Evolutionary conservation across 2,888 invertebrate species (phyloP).

Genomic region (Bembecia ichneumoniformis): DNA sequence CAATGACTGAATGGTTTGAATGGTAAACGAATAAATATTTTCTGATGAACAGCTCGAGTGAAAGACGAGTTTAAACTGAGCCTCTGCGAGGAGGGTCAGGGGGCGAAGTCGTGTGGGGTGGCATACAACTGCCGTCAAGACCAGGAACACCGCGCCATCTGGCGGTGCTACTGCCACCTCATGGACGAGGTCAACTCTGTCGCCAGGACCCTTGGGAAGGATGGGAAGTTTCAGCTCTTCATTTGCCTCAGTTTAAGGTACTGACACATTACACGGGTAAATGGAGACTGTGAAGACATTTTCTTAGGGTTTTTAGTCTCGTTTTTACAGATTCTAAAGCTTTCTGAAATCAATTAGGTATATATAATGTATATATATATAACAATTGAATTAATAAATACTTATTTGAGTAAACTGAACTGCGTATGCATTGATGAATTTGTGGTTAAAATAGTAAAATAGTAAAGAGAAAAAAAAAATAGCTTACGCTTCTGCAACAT

Average conservation of each 20-base stretch:
- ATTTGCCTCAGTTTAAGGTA: slow-evolving; percentile 94
- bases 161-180: slow-evolving; percentile 90
- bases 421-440: no score
- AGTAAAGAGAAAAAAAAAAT: no score
- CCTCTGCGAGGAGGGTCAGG: slow-evolving; percentile 73
- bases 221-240: slow-evolving; percentile 97
- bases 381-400: no score
- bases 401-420: no score
- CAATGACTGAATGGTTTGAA: neutral
- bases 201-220: slow-evolving; percentile 90
- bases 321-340: no score
- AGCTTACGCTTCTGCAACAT: no score
- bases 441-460: no score
- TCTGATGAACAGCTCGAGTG: slow-evolving; percentile 74
- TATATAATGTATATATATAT: no score
- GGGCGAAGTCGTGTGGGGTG: slow-evolving; percentile 45
- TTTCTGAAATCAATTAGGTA: no score
- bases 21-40: slow-evolving; percentile 8
- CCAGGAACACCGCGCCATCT: slow-evolving; percentile 78
- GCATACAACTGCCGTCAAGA: slow-evolving; percentile 59
- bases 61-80: slow-evolving; percentile 87
- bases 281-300: no score
- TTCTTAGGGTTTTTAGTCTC: no score
- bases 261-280: no score
- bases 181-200: slow-evolving; percentile 90